phyloP scores from a whole-genome alignment of 2,797 vertebrate species.

The Gallinago stenura region DNA sequence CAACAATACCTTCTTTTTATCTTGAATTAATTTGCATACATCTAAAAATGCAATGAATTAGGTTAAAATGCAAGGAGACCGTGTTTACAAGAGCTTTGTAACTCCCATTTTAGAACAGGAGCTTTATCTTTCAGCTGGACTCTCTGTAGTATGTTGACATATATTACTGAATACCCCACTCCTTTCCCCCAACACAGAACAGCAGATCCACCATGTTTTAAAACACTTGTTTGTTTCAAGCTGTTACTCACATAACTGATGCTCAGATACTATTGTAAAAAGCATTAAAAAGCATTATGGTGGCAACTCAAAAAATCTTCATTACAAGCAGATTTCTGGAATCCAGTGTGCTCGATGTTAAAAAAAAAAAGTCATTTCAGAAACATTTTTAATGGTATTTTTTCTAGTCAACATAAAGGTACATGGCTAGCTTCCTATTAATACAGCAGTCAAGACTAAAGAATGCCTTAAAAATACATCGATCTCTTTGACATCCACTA shows the following conservation, averaged over 20 bases:
- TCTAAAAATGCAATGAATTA: not conserved
- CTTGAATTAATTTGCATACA: not conserved
- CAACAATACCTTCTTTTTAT: not conserved
- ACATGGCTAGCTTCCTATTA: not conserved
- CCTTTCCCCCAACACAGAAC: not conserved
- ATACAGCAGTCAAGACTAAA: not conserved
- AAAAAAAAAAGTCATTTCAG: not conserved
- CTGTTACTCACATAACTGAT: not conserved
- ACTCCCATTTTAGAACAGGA: not conserved
- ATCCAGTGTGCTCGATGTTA: rapidly evolving
- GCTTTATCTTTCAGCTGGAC: not conserved
- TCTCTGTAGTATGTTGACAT: not conserved
- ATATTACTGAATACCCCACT: not conserved
- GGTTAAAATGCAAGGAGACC: not conserved
- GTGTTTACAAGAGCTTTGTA: not conserved
- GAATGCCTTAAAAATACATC: not conserved
- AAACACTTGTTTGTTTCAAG: not conserved
- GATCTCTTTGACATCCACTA: not conserved
- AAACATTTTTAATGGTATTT: not conserved
- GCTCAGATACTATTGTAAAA: not conserved
- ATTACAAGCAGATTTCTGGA: not conserved
- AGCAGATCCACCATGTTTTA: not conserved
- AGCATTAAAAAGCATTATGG: not conserved
- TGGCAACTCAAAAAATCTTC: not conserved
- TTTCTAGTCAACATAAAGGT: not conserved